A percentile compares a stretch with the other conserved stretches of the same genome.
These are phyloP conservation scores for Panthera tigris DNA, from an alignment of 2,113 vertebrate genomes.

Conservation along the genomic window DNA sequence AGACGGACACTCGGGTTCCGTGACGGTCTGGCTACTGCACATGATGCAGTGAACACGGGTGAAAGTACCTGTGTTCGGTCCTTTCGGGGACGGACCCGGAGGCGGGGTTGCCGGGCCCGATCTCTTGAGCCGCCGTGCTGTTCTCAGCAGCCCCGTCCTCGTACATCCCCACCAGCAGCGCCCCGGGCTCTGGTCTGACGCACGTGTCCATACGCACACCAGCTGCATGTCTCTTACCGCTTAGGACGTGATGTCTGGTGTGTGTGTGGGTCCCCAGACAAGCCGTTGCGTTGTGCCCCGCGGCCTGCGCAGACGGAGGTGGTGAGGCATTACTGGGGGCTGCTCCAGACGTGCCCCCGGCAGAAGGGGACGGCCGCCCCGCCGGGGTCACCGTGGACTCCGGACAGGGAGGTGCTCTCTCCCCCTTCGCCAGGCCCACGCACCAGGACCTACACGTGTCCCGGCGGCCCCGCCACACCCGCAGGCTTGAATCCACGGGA, in stretches of 20 bases:
- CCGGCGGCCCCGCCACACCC: rapidly evolving
- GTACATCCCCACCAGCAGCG: rapidly evolving
- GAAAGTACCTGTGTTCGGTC: neutral
- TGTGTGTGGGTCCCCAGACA: neutral
- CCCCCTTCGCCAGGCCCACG: neutral
- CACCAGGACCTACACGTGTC: rapidly evolving
- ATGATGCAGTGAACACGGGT: neutral
- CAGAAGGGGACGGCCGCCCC: no score
- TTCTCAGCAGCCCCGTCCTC: no score
- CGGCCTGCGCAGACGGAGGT: no score
- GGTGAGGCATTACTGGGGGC: neutral
- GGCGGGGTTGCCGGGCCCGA: rapidly evolving
- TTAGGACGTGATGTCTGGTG: rapidly evolving
- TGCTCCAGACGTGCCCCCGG: neutral
- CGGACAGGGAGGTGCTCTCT: neutral
- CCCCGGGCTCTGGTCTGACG: rapidly evolving
- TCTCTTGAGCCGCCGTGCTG: neutral
- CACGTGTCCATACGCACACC: rapidly evolving
- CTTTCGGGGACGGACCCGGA: rapidly evolving
- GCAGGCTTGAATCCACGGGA: rapidly evolving
- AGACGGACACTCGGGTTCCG: neutral
- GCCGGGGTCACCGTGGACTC: neutral
- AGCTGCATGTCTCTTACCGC: rapidly evolving
- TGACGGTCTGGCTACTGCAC: rapidly evolving
- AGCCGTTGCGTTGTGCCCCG: neutral